Evolutionary conservation across 2,797 vertebrate species (phyloP).

Genomic region (Aphelocoma californica): DNA sequence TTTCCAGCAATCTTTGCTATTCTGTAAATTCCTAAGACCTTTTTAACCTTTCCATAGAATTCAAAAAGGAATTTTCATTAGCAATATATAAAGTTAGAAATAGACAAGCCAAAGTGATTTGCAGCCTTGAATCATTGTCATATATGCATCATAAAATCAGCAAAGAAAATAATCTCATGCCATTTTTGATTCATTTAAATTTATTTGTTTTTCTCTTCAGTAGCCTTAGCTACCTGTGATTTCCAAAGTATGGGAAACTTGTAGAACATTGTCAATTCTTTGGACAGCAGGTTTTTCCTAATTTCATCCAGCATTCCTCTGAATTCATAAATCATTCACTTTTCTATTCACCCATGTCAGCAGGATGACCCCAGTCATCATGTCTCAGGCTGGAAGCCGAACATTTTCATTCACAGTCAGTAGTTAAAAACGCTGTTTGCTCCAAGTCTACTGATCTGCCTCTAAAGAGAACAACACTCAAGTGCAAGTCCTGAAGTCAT

Average conservation of each 20-base stretch:
- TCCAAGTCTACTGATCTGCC: neutral
- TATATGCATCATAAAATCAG: neutral
- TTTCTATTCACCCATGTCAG: neutral
- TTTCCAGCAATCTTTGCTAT: neutral
- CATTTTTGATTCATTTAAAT: neutral
- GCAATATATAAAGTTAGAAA: neutral
- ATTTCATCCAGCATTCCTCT: neutral
- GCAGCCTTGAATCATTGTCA: neutral
- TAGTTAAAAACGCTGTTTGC: neutral
- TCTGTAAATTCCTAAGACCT: neutral
- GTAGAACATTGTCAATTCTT: neutral
- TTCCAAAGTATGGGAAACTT: neutral
- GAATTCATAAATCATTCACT: neutral
- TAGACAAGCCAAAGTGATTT: neutral
- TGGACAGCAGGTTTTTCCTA: neutral
- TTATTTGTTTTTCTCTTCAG: neutral
- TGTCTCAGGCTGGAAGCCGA: neutral
- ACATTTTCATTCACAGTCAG: neutral
- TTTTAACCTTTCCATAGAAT: neutral
- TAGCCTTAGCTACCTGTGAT: neutral
- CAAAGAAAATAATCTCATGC: neutral
- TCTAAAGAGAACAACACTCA: neutral
- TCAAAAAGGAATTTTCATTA: neutral
- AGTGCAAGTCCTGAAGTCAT: neutral
- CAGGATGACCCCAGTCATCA: neutral